Evolutionary conservation across 2,113 vertebrate species (phyloP), one percentile per base, ranked within the genome.

Genomic region (Condylura cristata): DNA sequence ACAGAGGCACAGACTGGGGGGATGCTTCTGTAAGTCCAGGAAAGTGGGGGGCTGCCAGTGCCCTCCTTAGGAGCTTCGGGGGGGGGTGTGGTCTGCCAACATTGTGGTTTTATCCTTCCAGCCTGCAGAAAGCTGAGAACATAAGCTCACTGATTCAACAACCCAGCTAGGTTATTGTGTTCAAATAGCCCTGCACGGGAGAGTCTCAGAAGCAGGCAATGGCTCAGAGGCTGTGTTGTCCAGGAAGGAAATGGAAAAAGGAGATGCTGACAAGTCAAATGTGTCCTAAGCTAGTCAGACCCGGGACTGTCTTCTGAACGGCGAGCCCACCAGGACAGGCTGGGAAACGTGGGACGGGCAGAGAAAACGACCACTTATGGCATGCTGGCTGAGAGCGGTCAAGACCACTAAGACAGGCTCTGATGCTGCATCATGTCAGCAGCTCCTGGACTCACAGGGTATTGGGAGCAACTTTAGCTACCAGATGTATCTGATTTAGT

Each of bases 31-130:
- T 56, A 56, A 22, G 53, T 8, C 53, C 53, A 56, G 20, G n/a
- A 60, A 26, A 1, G 17, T 3, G 3, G 5, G 4, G 28, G 28
- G 30, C 13, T n/a, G 34, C 30, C 14, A 46, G 56, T 16, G 34
- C 28, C 24, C 44, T 5, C 12, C 14, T 28, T 3, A 30, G 1
- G 41, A 34, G 28, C 26, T n/a, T 39, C 9, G 0, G 3, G 87
- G n/a, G n/a, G 37, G 32, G 56, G 13, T 0, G 4, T 56, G 22
- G 30, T 85, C 32, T 53, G 74, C 12, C 48, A 30, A 68, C 4
- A 11, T 8, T 22, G 18, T 68, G 14, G 39, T 56, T 71, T 70
- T 17, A 85, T 34, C 32, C 17, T 18, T 71, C 7, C 2, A 46
- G 30, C 2, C 28, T 74, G 16, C 48, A 72, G 37, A 79, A 91